Evolutionary conservation across 2,113 vertebrate genomes (phyloP), one percentile per base, ranked within the genome.

Genomic region (Chaenogobius annularis): DNA sequence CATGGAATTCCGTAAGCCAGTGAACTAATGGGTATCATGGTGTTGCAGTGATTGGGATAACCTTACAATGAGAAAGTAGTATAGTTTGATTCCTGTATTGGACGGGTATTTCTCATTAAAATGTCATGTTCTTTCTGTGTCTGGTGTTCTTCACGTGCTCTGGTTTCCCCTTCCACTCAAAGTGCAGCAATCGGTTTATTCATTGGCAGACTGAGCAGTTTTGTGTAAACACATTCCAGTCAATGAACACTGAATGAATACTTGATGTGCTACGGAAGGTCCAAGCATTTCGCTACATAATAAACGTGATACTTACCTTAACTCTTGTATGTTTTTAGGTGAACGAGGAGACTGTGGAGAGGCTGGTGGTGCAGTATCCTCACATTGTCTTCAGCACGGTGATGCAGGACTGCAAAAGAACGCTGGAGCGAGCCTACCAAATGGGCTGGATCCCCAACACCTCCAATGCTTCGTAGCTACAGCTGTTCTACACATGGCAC

Each of bases 361-460:
- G 96, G 82, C 94, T 99, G 74, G 97, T 99, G 66, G 95, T 96
- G 84, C 96, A 98, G 90, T 98, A 98, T 77, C 98, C 97, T 3
- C 96, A 98, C 79, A 97, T 99, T 74, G 97, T 97, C 79, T 99
- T 99, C 94, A 99, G 97, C 91, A 99, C 98, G 0, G 96, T 99
- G 83, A 96, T 99, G 84, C 98, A 99, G 87, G 98, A 99, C 86
- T 99, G 98, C 95, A 99, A 99, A 95, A 95, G 97, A 82, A 99
- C 98, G 26, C 84, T 99, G 93, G 98, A 98, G 91, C 93, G 97
- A 83, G 97, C 98, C 87, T 99, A 99, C 84, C 97, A 99, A 88
- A 97, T 99, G 97, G 98, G 98, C 86, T 99, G 98, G 98, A 98
- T 95, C 90, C 98, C 98, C 83, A 98, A 92, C 75, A 94, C 95